A percentile compares a stretch with the other conserved stretches of the same genome.
Evolutionary conservation across 2,888 invertebrate genomes (phyloP).

Genomic region (Euplexia lucipara): DNA sequence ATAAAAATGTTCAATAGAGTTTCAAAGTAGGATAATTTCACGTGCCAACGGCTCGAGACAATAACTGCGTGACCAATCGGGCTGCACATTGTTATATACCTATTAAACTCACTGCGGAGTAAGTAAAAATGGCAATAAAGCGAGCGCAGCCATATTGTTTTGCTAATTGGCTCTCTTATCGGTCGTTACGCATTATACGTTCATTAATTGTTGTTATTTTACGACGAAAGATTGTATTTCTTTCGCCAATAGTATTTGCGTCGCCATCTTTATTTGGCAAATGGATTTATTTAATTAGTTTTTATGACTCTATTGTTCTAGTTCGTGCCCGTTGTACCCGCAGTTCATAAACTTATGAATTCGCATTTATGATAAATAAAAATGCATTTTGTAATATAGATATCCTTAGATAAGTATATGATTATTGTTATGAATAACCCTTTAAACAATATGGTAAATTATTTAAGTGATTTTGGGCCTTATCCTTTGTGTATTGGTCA

Average conservation of each 20-base stretch:
- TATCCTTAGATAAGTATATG: too few relatives aligned
- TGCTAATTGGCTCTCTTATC: conserved; percentile 86
- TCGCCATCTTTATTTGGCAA: conserved; percentile 64
- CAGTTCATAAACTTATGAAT: too few relatives aligned
- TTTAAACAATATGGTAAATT: neutral
- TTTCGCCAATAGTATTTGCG: conserved; percentile 68
- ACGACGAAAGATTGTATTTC: conserved; percentile 82
- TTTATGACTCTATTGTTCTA: conserved; percentile 58
- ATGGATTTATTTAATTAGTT: conserved; percentile 61
- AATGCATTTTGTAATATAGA: conserved; percentile 8
- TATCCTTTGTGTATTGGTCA: neutral
- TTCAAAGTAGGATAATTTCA: conserved; percentile 73
- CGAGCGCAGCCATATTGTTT: conserved; percentile 75
- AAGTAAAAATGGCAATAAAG: conserved; percentile 77
- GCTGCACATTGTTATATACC: conserved; percentile 71
- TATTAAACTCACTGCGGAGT: conserved; percentile 62
- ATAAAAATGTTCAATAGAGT: conserved; percentile 55
- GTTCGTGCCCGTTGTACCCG: conserved; percentile 26
- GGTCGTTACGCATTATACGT: conserved; percentile 81
- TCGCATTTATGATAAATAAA: conserved; percentile 13
- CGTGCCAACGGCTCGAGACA: conserved; percentile 73
- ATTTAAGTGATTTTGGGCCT: neutral
- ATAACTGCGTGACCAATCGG: conserved; percentile 73
- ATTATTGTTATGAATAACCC: neutral
- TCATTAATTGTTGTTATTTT: conserved; percentile 84